phyloP scores from a whole-genome alignment of 53 echinoderm and acorn worm genomes.

The Antedon mediterranea region DNA sequence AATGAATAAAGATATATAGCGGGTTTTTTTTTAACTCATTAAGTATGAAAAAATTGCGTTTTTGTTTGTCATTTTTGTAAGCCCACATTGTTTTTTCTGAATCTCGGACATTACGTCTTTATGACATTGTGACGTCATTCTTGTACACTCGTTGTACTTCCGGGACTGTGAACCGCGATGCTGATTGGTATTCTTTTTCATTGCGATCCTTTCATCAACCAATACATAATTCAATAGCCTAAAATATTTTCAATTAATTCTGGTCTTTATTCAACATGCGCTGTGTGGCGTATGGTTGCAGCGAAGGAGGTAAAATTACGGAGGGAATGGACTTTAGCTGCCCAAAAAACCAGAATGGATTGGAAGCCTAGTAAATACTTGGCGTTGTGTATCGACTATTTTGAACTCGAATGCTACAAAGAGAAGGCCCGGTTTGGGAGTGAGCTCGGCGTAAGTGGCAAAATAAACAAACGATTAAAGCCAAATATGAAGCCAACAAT shows the following conservation, averaged over 20 bases:
- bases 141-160: neutral
- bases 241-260: no score
- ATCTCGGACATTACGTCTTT: neutral
- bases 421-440: neutral
- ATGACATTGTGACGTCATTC: neutral
- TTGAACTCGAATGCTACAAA: neutral
- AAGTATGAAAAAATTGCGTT: neutral
- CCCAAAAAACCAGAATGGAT: neutral
- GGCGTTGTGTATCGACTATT: neutral
- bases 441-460: neutral
- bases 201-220: no score
- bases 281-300: no score
- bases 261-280: no score
- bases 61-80: no score
- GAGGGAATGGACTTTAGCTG: neutral
- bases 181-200: no score
- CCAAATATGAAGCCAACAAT: neutral
- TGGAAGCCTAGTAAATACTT: neutral
- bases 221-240: no score
- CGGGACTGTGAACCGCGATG: neutral
- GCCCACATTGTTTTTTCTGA: neutral
- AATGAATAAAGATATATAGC: neutral
- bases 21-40: neutral
- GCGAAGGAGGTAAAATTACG: neutral
- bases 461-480: neutral